Percentiles rank a stretch among this genome's conserved stretches.
These are phyloP conservation scores for Columbina picui DNA, from an alignment of 2,113 vertebrate genomes.

Conservation along the genomic window DNA sequence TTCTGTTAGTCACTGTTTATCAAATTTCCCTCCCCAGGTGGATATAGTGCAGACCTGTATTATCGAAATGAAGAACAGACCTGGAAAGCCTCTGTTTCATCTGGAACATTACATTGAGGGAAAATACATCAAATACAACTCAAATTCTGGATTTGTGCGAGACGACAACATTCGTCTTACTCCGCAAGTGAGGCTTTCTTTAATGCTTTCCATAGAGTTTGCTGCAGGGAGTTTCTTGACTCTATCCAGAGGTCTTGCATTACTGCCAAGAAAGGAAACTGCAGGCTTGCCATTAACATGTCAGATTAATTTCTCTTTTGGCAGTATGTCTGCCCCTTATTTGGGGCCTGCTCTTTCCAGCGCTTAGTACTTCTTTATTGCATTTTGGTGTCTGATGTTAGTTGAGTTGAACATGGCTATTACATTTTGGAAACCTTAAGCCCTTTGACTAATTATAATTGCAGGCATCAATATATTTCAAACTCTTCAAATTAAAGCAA, in stretches of 20 bases:
- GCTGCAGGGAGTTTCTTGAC: slow-evolving; percentile 19
- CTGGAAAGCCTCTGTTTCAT: slow-evolving; percentile 89
- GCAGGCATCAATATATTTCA: background rate
- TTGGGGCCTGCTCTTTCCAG: background rate
- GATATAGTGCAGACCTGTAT: slow-evolving; percentile 98
- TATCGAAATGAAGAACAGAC: slow-evolving; percentile 86
- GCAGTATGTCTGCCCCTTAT: background rate
- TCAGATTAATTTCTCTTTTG: background rate
- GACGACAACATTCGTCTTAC: slow-evolving; percentile 96
- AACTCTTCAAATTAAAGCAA: background rate
- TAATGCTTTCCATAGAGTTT: background rate
- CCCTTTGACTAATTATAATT: background rate
- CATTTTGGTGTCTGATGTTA: background rate
- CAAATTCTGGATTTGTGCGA: slow-evolving; percentile 95
- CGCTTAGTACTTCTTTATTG: background rate
- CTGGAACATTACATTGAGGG: slow-evolving; percentile 98
- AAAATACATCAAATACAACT: slow-evolving; percentile 99
- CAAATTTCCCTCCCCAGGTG: slow-evolving; percentile 77
- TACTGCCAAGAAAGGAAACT: slow-evolving; percentile 1
- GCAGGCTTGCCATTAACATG: background rate
- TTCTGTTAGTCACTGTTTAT: background rate
- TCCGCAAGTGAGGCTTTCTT: slow-evolving; percentile 84
- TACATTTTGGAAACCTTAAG: background rate
- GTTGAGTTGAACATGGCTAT: background rate
- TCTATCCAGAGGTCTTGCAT: background rate